phyloP scores from a whole-genome alignment of 2,797 vertebrate genomes.

The Capromys pilorides region DNA sequence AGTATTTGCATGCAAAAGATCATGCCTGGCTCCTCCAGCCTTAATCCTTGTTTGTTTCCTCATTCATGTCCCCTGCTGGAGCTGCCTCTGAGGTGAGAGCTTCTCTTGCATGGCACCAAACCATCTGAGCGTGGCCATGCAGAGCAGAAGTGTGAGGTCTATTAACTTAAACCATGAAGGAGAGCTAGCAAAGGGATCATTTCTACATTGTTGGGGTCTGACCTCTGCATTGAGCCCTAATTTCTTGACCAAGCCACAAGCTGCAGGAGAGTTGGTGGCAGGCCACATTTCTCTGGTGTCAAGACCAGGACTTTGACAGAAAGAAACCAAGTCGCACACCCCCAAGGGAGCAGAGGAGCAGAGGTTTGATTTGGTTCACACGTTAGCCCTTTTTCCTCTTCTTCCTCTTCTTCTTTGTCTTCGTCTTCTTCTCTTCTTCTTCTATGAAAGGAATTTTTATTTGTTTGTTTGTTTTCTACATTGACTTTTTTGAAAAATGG shows the following conservation, averaged over 20 bases:
- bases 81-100: background rate
- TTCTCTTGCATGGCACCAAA: background rate
- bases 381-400: background rate
- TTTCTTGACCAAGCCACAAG: background rate
- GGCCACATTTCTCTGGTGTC: background rate
- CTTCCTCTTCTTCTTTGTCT: too few species aligned
- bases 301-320: slow-evolving; percentile 86
- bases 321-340: slow-evolving; percentile 86
- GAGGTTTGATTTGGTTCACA: background rate
- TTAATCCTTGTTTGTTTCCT: background rate
- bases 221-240: background rate
- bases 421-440: too few species aligned
- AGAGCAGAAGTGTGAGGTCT: background rate
- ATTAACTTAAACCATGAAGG: background rate
- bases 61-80: background rate
- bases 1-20: background rate
- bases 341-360: background rate
- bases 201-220: background rate
- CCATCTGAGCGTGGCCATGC: background rate
- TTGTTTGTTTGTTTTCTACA: background rate
- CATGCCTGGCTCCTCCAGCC: background rate
- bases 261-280: slow-evolving; percentile 68
- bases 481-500: slow-evolving; percentile 78
- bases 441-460: too few species aligned
- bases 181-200: background rate